Evolutionary conservation across 2,797 vertebrate genomes (phyloP), one percentile per base, ranked within the genome.

Genomic region (Sparus aurata): DNA sequence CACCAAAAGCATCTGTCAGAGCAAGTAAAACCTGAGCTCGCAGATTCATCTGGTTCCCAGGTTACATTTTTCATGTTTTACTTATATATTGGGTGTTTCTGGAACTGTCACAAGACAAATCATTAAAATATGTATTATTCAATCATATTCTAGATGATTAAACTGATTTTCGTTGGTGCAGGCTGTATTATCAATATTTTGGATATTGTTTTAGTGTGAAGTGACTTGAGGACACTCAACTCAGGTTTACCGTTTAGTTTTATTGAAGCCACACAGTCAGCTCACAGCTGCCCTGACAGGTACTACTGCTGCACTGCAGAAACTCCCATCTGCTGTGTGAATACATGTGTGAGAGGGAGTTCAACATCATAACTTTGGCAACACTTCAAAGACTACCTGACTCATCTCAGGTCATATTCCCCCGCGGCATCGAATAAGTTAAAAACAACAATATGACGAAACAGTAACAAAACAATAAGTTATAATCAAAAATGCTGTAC

Each of bases 261-360:
- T 91, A 91, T 88, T 91, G 78, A 84, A 83, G 84, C 73, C 58
- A 76, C 83, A 47, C 54, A 72, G 66, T 79, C 77, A 58, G 61
- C 60, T 69, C 74, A 66, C 67, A 75, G 69, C 82, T 58, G 80
- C 52, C 30, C 47, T 4, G 43, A 69, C 75, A 61, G 46, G 54
- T 34, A 62, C 22, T 22, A 43, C 9, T 12, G 68, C 77, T 55
- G 77, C 75, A 53, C 72, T 75, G 77, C 77, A 69, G 60, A 82
- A 23, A 71, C 66, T 52, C 75, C 75, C 85, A 80, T 83, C 82
- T 77, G 68, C 66, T 70, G 66, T 43, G 25, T 68, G 58, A 59
- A 27, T 23, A 45, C 45, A 22, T 45, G 50, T 70, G 47, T 55
- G 54, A 22, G 34, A n/a, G 43, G 2, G 49, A 38, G 60, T 80